A percentile compares a stretch with the other conserved stretches of the same genome.
Evolutionary conservation across 2,888 invertebrate genomes (phyloP).

Genomic region (Diogma glabrata): DNA sequence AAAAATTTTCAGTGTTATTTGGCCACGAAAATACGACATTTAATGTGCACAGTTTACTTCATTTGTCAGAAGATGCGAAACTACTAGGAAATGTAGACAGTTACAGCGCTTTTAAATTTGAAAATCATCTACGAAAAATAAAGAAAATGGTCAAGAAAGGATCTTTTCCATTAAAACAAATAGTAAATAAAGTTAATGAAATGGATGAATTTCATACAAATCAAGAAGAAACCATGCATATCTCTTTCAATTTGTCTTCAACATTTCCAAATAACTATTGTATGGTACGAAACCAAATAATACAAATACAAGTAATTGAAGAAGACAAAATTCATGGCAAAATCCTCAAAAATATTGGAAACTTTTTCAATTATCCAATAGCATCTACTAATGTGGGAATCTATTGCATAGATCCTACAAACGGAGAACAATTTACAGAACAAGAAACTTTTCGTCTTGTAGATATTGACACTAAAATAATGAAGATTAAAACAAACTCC

Average conservation of each 20-base stretch:
- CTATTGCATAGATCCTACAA: not conserved
- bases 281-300: not conserved
- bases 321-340: not conserved
- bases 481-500: too few species aligned
- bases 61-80: not conserved
- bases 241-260: not conserved
- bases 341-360: not conserved
- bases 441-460: too few species aligned
- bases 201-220: not conserved
- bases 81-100: not conserved
- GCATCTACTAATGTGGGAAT: not conserved
- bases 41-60: not conserved
- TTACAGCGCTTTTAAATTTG: not conserved
- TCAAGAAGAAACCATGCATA: not conserved
- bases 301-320: not conserved
- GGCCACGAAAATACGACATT: not conserved
- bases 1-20: not conserved
- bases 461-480: too few species aligned
- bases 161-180: not conserved
- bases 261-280: not conserved
- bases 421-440: too few species aligned
- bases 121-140: not conserved
- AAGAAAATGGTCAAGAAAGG: conserved; percentile 1
- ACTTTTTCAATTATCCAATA: not conserved
- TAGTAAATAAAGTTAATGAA: conserved; percentile 1